Conservation (phyloP, 35 echinoderm and acorn worm species). For the Holothuria glaberrima region DNA sequence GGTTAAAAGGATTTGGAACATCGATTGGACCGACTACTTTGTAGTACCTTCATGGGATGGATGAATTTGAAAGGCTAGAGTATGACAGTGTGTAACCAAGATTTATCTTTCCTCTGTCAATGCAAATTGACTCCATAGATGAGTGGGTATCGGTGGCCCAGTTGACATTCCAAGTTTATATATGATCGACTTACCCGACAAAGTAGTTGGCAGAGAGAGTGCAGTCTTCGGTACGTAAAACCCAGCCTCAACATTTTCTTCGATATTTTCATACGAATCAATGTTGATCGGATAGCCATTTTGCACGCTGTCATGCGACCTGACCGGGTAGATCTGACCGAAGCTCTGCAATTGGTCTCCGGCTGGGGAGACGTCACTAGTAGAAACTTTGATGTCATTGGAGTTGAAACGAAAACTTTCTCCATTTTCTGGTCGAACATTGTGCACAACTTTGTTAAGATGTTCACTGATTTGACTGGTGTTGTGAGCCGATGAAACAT, state of each 20-base stretch:
- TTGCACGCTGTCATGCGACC: no score
- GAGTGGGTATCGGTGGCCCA: no score
- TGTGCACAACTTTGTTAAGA: constrained; percentile 1
- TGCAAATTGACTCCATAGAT: no score
- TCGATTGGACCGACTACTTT: no score
- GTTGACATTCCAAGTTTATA: no score
- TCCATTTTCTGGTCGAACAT: not conserved
- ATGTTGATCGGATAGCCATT: not conserved
- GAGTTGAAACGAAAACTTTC: not conserved
- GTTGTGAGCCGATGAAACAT: not conserved
- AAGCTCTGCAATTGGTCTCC: not conserved
- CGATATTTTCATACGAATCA: not conserved
- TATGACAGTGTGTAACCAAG: no score
- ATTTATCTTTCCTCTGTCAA: no score
- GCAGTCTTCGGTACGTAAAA: not conserved
- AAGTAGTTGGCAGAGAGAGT: not conserved
- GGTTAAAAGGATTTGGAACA: no score
- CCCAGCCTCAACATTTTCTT: constrained; percentile 27
- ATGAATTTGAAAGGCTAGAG: no score
- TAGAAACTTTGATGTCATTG: not conserved
- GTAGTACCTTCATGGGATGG: no score
- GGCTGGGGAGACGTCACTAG: not conserved
- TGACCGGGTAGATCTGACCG: constrained; percentile 11
- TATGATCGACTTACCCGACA: not conserved
- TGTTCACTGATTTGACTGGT: constrained; percentile 11